Conservation (phyloP, 2,888 invertebrate species). For the Desoria tigrina region DNA sequence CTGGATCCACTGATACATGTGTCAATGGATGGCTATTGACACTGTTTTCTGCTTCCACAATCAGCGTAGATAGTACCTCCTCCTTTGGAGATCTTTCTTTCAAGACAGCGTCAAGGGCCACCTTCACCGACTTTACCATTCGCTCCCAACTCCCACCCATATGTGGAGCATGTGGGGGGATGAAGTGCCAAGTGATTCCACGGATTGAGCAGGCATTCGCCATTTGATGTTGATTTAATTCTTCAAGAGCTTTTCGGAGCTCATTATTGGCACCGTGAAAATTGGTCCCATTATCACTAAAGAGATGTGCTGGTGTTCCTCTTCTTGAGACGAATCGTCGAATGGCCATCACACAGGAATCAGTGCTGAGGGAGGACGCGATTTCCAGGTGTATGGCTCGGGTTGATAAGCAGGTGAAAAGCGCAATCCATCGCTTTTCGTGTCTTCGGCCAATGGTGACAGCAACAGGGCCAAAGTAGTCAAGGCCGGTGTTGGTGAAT, state of each 20-base stretch:
- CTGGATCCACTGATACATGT: constrained; percentile 7
- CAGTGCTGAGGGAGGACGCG: not conserved
- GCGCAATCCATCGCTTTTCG: constrained; percentile 6
- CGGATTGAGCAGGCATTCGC: not conserved
- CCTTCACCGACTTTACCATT: not conserved
- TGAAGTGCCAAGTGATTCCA: constrained; percentile 9
- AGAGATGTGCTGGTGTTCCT: not conserved
- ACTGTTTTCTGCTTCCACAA: not conserved
- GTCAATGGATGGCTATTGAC: constrained; percentile 6
- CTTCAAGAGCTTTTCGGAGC: not conserved
- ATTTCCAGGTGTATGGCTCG: constrained; percentile 8
- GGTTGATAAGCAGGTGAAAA: constrained; percentile 11
- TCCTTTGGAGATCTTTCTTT: not conserved
- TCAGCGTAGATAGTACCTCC: constrained; percentile 4
- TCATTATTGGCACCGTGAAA: constrained; percentile 4
- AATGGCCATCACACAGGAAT: not conserved
- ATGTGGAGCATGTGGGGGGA: constrained; percentile 11
- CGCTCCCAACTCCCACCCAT: constrained; percentile 12
- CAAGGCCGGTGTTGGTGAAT: not conserved
- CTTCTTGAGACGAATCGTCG: not conserved
- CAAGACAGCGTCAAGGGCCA: not conserved
- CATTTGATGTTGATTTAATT: not conserved
- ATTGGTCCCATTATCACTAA: constrained; percentile 15
- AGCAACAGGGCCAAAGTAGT: constrained; percentile 7
- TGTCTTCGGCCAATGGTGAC: not conserved